These are phyloP conservation scores for Buathra laborator DNA, from an alignment of 2,888 invertebrate genomes.

Conservation along the genomic window DNA sequence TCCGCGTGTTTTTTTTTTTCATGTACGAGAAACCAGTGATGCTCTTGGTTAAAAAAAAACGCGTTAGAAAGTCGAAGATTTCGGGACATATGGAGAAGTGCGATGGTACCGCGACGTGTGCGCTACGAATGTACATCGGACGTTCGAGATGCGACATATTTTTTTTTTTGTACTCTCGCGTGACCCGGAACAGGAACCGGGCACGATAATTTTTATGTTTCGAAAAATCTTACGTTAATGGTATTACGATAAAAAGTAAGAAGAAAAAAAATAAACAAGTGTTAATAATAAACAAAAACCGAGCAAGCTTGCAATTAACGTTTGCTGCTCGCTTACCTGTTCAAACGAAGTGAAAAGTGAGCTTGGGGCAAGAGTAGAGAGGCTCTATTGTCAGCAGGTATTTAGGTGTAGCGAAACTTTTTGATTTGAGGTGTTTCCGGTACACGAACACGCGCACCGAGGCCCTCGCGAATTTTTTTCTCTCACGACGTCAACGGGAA, in stretches of 20 bases:
- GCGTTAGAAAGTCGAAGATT: slow-evolving; percentile 13
- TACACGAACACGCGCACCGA: slow-evolving; percentile 49
- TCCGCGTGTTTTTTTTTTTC: background rate
- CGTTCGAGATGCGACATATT: slow-evolving; percentile 1
- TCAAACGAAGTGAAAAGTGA: slow-evolving; percentile 48
- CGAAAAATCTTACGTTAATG: slow-evolving; percentile 6
- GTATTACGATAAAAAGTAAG: background rate
- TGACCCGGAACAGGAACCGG: slow-evolving; percentile 55
- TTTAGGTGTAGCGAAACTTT: slow-evolving; percentile 32
- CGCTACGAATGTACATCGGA: background rate
- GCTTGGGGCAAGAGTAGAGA: slow-evolving; percentile 17
- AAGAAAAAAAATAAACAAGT: background rate
- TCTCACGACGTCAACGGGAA: background rate
- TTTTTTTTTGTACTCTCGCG: slow-evolving; percentile 30
- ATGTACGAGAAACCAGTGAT: slow-evolving; percentile 20
- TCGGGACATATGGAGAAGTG: slow-evolving; percentile 52
- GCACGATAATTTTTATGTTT: background rate
- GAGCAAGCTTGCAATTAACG: slow-evolving; percentile 35
- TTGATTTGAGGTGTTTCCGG: slow-evolving; percentile 49
- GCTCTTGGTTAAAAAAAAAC: background rate
- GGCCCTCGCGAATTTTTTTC: slow-evolving; percentile 13
- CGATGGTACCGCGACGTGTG: background rate
- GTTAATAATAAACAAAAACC: slow-evolving; percentile 13
- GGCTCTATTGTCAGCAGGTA: slow-evolving; percentile 50
- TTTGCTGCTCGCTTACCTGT: slow-evolving; percentile 62